Percentiles rank a stretch among this genome's conserved stretches.
Conservation (phyloP, 2,113 vertebrate genomes). For the Sigmodon hispidus region DNA sequence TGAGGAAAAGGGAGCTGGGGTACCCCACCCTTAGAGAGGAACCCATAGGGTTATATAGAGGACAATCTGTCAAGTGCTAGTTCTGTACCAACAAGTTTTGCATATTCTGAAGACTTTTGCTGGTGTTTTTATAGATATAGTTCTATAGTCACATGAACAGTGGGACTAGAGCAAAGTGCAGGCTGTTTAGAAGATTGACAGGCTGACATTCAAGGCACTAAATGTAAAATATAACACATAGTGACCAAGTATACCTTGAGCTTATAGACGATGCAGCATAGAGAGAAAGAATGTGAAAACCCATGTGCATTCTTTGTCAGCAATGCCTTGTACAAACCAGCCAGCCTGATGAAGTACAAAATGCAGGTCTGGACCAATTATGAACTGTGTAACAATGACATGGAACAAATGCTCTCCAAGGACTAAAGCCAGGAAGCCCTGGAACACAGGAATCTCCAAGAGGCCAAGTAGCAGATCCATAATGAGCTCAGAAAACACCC, state of each 20-base stretch:
- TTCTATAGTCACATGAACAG: not conserved
- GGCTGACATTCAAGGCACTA: not conserved
- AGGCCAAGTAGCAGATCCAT: slow-evolving; percentile 21
- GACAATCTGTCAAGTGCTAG: not conserved
- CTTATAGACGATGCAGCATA: slow-evolving; percentile 14
- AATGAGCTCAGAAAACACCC: slow-evolving; percentile 68
- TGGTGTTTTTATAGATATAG: not conserved
- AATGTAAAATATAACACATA: not conserved
- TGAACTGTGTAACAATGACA: not conserved
- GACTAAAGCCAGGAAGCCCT: not conserved
- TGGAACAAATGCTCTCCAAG: slow-evolving; percentile 43
- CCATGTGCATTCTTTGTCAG: not conserved
- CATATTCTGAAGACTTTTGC: not conserved
- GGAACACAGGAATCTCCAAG: slow-evolving; percentile 38
- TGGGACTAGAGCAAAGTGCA: not conserved
- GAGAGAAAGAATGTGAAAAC: not conserved
- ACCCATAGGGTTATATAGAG: not conserved
- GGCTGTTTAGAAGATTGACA: not conserved
- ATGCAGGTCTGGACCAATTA: slow-evolving; percentile 25
- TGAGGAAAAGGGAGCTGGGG: not conserved
- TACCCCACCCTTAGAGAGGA: not conserved
- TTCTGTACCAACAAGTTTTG: slow-evolving; percentile 5
- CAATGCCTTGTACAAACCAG: not conserved
- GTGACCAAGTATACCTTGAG: not conserved
- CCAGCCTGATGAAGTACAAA: slow-evolving; percentile 36